phyloP scores from a whole-genome alignment of 2,113 vertebrate species.

The Phaethornis superciliosus region DNA sequence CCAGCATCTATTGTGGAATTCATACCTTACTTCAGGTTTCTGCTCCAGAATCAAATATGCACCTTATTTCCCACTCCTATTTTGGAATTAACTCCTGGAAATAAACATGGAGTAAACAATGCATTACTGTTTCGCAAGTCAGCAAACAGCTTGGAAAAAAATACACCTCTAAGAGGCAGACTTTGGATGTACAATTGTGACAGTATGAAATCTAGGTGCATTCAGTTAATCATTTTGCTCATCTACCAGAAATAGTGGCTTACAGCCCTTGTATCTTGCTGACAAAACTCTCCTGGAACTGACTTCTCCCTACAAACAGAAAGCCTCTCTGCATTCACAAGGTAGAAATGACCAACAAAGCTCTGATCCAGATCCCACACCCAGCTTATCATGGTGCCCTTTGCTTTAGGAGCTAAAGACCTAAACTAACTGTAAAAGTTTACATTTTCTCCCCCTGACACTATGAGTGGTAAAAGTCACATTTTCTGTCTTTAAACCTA shows the following conservation, averaged over 20 bases:
- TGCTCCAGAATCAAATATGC: neutral
- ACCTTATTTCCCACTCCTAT: neutral
- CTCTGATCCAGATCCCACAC: neutral
- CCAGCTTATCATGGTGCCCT: neutral
- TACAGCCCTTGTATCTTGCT: neutral
- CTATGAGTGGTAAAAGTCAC: neutral
- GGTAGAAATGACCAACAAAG: accelerated
- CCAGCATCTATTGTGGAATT: neutral
- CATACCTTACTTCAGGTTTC: neutral
- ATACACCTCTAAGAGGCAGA: neutral
- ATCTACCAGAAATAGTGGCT: neutral
- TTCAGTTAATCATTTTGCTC: neutral
- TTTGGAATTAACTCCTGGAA: neutral
- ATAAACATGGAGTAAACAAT: neutral
- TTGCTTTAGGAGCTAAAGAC: neutral
- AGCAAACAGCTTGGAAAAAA: neutral
- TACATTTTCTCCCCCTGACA: neutral
- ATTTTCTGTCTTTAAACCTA: neutral
- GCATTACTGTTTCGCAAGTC: neutral
- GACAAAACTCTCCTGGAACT: neutral
- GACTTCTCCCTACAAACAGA: neutral
- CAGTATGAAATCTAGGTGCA: neutral
- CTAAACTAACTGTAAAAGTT: neutral
- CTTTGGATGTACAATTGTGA: neutral
- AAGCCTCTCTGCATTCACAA: neutral